Base-by-base conservation (phyloP, 2,797 vertebrate genomes). In the Microchirus variegatus region DNA sequence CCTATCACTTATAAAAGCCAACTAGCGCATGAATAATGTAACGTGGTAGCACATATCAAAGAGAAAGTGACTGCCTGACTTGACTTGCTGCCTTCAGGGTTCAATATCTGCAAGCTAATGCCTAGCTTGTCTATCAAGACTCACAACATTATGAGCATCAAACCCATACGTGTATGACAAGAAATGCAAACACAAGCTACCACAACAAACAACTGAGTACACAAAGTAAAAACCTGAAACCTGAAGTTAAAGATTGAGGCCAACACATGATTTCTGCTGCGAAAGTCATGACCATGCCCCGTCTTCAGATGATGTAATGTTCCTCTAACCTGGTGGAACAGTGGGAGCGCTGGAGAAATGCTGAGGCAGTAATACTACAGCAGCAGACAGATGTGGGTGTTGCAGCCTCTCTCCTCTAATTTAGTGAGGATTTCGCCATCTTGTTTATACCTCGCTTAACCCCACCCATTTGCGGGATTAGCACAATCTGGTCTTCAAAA, bases 1-100 rank as follows among this genome's bases (percentile, higher is more conserved):
- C 16, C 41, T 3, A 53, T 67, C 63, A 50, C 58, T 60, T 26
- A 12, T 54, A 6, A 66, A 54, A 68, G 54, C 58, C 62, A 65
- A 58, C 13, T 8, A 37, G 7, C 51, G 67, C 49, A 76, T 86
- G 73, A 90, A 89, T 84, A 84, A 86, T 78, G 73, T 67, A 78
- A 69, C 58, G 57, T 52, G 19, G 55, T n/a, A 69, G 36, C 77
- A 78, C 67, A 56, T 70, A 63, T 73, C 59, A 78, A 66, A 64
- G 61, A 53, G 59, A 80, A 64, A 63, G 59, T 59, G 73, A 67
- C 70, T 70, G 60, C 12, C 59, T 71, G 74, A 48, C 63, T 53
- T 59, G 63, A 59, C 55, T 71, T 61, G 60, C 71, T 63, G 57
- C 41, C 68, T 68, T 70, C 59, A 26, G 45, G 59, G 45, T 79